Evolutionary conservation across 2,888 invertebrate genomes (phyloP), one percentile per base, ranked within the genome.

Genomic region (Hyposoter dolosus): DNA sequence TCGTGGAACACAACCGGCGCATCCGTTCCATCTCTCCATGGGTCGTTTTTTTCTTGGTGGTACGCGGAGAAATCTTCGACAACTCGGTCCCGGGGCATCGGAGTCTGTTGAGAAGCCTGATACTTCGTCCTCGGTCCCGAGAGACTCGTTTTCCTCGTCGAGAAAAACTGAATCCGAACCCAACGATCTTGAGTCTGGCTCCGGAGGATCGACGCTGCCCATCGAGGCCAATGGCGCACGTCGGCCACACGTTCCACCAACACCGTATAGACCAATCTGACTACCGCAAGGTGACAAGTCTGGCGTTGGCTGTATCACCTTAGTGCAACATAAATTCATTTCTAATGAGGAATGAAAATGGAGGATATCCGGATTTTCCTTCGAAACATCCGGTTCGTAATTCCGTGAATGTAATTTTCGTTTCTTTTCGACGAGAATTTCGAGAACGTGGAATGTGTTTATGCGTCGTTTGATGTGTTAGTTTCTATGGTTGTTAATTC

Each of bases 91-190:
- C 69, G 91, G 93, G 87, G 90, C 96, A 89, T 97, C 97, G 91
- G 97, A 98, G 92, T 98, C 98, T 56, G 97, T 97, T 84, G 97
- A 97, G 92, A 98, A 97, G 91, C 97, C 97, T 91, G 97, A 97
- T 90, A 97, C 96, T 91, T 98, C 98, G 91, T 97, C 97, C 92
- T 98, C 98, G 19, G 98, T 98, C 90, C 97, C 97, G 89, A 96
- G 95, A 79, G 94, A 95, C 88, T 95, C 95, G 47, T 94, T 95
- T 85, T 96, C 96, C 90, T 96, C 96, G 92, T 97, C 97, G 82
- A 96, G 95, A 93, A 98, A 98, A 83, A 98, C 97, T 28, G 98
- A 97, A 94, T 98, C 98, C 76, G 97, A 96, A 66, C 96, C 96
- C 82, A 96, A 95, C 19, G 97, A 96, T 86, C 96, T 96, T 87